phyloP scores from a whole-genome alignment of 2,888 invertebrate genomes.

The Helicoverpa assulta region DNA sequence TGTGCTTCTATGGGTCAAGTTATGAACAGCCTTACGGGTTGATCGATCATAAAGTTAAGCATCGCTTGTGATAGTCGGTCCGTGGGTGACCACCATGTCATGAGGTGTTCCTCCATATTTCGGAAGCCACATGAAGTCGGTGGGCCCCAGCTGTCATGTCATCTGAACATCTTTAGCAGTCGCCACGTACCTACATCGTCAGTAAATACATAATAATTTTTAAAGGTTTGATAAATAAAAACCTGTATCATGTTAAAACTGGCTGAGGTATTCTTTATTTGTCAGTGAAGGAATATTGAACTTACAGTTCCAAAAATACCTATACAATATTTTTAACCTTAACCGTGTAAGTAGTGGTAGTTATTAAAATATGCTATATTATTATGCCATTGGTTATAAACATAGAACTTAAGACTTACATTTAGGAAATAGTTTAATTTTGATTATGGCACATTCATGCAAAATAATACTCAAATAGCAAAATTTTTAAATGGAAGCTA shows the following conservation, averaged over 20 bases:
- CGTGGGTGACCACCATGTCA: too few species aligned
- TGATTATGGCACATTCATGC: constrained; percentile 43
- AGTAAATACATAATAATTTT: too few species aligned
- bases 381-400: constrained; percentile 10
- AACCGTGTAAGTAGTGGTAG: background rate
- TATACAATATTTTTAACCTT: background rate
- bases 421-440: background rate
- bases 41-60: too few species aligned
- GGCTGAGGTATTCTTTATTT: constrained; percentile 30
- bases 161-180: too few species aligned
- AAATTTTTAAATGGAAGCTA: background rate
- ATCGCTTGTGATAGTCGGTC: too few species aligned
- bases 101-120: too few species aligned
- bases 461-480: background rate
- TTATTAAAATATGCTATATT: background rate
- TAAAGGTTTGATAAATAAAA: constrained; percentile 11
- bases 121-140: too few species aligned
- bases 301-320: constrained; percentile 1
- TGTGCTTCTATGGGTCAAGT: too few species aligned
- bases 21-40: too few species aligned
- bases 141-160: too few species aligned
- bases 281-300: background rate
- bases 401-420: constrained; percentile 18
- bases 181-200: too few species aligned
- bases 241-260: background rate